Base-by-base conservation (phyloP, 2,113 vertebrate species). In the Bufo gargarizans region DNA sequence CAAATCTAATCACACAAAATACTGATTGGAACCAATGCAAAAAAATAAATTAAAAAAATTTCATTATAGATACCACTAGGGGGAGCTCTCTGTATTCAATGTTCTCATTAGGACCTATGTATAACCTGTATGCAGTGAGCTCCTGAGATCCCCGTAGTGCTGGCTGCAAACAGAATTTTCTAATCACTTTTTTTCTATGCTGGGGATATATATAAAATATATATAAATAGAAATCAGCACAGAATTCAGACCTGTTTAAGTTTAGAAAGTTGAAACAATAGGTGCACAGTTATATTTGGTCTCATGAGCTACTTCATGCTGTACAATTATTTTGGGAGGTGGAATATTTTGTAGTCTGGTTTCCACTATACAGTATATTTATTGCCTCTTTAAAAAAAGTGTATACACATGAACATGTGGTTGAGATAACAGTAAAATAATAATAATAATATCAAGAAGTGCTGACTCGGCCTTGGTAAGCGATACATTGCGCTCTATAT, bases 361-460 rank as follows among this genome's bases (percentile, higher is more conserved):
- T 82, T 49, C 49, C 45, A 67, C 3, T 49, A 47, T 65, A 33
- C 33, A 33, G 33, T 33, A n/a, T 50, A 45, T 69, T 83, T 83
- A 83, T 83, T 67, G n/a, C 33, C 45, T 63, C 47, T 82, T 56
- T 56, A 59, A 69, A 17, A 84, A 84, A 56, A 85, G 58, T 4
- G 17, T 47, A 13, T 61, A 16, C 56, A 86, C 71, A 50, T 6
- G 47, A 76, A 86, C 71, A 77, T 86, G 72, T 76, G 72, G 53
- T 59, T 17, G 58, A 77, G 84, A 86, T 86, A 77, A 86, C 63
- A 8, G 4, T 71, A 69, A 55, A 69, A 55, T 84, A 69, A 84
- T 69, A 83, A 83, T 80, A 79, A 78, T 45, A 77, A 33, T 7
- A 47, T 11, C 4, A 47, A 49, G 33, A 77, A 86, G 9, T 63